phyloP scores from a whole-genome alignment of 2,888 invertebrate species.

The Cephus runcator region DNA sequence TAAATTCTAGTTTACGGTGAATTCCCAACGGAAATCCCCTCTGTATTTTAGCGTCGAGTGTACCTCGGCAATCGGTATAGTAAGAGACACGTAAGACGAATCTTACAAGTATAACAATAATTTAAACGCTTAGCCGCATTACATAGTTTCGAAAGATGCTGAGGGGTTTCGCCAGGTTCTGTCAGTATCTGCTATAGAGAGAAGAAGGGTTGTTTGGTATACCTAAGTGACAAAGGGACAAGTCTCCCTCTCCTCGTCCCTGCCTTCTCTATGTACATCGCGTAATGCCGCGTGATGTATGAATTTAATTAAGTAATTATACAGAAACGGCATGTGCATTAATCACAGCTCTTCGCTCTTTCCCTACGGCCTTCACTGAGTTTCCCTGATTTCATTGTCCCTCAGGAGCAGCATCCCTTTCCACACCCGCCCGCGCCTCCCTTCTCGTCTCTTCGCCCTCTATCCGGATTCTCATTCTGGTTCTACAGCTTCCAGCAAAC shows the following conservation, averaged over 20 bases:
- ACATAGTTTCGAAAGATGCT: not conserved
- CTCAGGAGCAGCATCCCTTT: not conserved
- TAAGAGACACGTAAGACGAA: not conserved
- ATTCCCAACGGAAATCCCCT: not conserved
- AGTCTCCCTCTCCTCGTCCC: not conserved
- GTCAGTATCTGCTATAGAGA: not conserved
- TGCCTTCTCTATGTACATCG: slow-evolving; percentile 19
- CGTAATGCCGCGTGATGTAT: slow-evolving; percentile 50
- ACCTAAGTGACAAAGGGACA: not conserved
- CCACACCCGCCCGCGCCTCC: not conserved
- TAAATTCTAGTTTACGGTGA: not conserved
- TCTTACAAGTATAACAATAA: not conserved
- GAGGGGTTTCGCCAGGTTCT: not conserved
- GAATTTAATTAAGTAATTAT: slow-evolving; percentile 58
- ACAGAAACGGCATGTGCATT: slow-evolving; percentile 39
- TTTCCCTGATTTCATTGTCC: slow-evolving; percentile 19
- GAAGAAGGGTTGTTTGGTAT: not conserved
- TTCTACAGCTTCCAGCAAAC: not conserved
- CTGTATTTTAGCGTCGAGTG: too few species aligned
- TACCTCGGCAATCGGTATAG: too few species aligned
- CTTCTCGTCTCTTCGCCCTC: not conserved
- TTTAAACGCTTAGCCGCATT: not conserved
- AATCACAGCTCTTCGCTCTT: slow-evolving; percentile 33
- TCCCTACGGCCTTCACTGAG: slow-evolving; percentile 6
- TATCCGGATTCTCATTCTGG: not conserved